Conservation (phyloP, 2,888 invertebrate species). For the Mermis nigrescens region DNA sequence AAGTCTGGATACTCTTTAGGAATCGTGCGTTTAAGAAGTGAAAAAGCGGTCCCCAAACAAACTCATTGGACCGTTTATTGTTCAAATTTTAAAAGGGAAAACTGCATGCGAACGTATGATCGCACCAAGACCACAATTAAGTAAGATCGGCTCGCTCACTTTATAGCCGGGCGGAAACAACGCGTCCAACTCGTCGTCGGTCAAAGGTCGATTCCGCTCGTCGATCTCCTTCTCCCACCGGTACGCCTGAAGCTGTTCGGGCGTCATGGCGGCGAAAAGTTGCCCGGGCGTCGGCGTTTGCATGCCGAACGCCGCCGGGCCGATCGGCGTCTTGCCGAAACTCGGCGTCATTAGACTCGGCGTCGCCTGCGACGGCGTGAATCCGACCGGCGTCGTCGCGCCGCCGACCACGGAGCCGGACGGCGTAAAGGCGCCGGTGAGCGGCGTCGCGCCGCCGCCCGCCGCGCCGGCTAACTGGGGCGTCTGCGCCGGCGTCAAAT, state of each 20-base stretch:
- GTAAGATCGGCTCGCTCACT: too few species aligned
- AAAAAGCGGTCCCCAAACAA: too few species aligned
- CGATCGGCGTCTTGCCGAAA: slow-evolving; percentile 38
- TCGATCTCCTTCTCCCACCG: slow-evolving; percentile 97
- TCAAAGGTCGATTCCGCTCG: slow-evolving; percentile 80
- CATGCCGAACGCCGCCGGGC: slow-evolving; percentile 86
- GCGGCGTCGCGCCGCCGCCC: slow-evolving; percentile 16
- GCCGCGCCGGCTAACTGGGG: slow-evolving; percentile 34
- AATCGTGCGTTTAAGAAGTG: too few species aligned
- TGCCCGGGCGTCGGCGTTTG: slow-evolving; percentile 90
- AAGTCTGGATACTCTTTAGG: too few species aligned
- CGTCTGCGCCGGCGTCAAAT: slow-evolving; percentile 64
- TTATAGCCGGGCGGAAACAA: slow-evolving; percentile 97
- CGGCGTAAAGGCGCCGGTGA: slow-evolving; percentile 40
- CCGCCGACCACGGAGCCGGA: slow-evolving; percentile 17
- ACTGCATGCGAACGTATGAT: too few species aligned
- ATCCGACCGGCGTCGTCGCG: slow-evolving; percentile 12
- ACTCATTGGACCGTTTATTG: too few species aligned
- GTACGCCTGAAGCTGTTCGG: slow-evolving; percentile 91
- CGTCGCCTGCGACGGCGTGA: slow-evolving; percentile 32
- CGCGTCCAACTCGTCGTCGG: slow-evolving; percentile 87
- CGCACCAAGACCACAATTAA: neutral
- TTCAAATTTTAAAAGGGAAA: too few species aligned
- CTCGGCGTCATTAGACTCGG: slow-evolving; percentile 36
- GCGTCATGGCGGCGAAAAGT: slow-evolving; percentile 79